A percentile compares a stretch with the other conserved stretches of the same genome.
phyloP scores from a whole-genome alignment of 2,888 invertebrate species.

The Callosobruchus maculatus region DNA sequence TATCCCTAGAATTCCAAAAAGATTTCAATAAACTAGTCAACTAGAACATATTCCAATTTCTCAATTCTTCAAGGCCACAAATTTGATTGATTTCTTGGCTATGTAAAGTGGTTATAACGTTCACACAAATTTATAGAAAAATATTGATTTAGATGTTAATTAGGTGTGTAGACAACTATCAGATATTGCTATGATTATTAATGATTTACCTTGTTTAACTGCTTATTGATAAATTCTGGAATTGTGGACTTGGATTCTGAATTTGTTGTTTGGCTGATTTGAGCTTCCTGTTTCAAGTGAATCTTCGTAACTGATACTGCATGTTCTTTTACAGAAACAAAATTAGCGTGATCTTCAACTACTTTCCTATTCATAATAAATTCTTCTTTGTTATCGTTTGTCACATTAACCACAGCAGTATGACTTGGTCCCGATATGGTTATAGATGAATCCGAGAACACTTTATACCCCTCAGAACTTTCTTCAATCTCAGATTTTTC shows the following conservation, averaged over 20 bases:
- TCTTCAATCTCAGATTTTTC: slow-evolving; percentile 13
- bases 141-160: too few relatives aligned
- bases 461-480: slow-evolving; percentile 7
- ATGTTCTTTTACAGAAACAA: slow-evolving; percentile 34
- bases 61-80: too few relatives aligned
- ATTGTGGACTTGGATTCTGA: slow-evolving; percentile 46
- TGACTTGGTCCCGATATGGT: slow-evolving; percentile 44
- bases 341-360: slow-evolving; percentile 25
- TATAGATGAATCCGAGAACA: slow-evolving; percentile 22
- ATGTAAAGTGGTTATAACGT: too few relatives aligned
- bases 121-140: too few relatives aligned
- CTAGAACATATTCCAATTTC: too few relatives aligned
- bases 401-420: slow-evolving; percentile 39
- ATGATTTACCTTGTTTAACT: slow-evolving; percentile 55
- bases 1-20: too few relatives aligned
- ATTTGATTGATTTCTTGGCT: too few relatives aligned
- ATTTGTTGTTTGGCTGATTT: slow-evolving; percentile 41
- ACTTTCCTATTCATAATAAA: slow-evolving; percentile 12
- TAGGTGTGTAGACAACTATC: too few relatives aligned
- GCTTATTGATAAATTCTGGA: slow-evolving; percentile 69
- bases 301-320: slow-evolving; percentile 58
- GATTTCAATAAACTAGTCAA: too few relatives aligned
- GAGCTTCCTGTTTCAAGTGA: slow-evolving; percentile 54
- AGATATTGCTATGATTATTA: too few relatives aligned
- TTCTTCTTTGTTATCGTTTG: slow-evolving; percentile 27